Evolutionary conservation across 2,113 vertebrate species (phyloP).

Genomic region (Pseudois nayaur): DNA sequence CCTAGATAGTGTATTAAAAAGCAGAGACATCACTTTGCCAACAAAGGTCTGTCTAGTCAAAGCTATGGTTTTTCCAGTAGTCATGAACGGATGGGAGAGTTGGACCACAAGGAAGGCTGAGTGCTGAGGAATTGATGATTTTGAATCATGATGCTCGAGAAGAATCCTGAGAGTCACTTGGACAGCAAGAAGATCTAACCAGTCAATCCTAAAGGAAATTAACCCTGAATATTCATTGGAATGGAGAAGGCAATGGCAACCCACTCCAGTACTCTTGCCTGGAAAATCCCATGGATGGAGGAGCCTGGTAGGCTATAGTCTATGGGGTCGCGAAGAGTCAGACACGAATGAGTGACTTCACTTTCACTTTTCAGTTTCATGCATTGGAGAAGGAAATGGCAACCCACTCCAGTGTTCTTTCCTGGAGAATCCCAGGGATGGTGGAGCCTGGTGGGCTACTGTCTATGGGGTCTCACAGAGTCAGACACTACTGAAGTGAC

Average conservation of each 20-base stretch:
- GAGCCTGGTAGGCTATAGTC: no score
- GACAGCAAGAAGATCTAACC: neutral
- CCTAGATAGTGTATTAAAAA: neutral
- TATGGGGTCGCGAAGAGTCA: no score
- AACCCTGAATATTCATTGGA: neutral
- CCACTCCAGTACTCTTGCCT: no score
- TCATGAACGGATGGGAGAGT: rapidly evolving
- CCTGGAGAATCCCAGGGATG: no score
- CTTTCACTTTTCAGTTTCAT: no score
- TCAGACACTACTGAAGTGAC: no score
- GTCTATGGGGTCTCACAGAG: no score
- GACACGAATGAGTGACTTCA: no score
- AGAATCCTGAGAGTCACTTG: neutral
- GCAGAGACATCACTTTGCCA: neutral
- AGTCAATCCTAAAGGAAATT: neutral
- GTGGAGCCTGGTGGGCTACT: no score
- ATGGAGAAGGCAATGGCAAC: neutral
- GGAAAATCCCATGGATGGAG: no score
- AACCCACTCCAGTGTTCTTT: no score
- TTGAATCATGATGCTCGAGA: neutral
- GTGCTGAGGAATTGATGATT: neutral
- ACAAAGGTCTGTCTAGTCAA: neutral
- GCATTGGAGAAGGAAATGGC: no score
- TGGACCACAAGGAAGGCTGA: neutral
- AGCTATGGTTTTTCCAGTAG: neutral